Percentiles rank a stretch among this genome's conserved stretches.
Evolutionary conservation across 1,140 invertebrate genomes (phyloP).

Genomic region (Dinothrombium tinctorium): DNA sequence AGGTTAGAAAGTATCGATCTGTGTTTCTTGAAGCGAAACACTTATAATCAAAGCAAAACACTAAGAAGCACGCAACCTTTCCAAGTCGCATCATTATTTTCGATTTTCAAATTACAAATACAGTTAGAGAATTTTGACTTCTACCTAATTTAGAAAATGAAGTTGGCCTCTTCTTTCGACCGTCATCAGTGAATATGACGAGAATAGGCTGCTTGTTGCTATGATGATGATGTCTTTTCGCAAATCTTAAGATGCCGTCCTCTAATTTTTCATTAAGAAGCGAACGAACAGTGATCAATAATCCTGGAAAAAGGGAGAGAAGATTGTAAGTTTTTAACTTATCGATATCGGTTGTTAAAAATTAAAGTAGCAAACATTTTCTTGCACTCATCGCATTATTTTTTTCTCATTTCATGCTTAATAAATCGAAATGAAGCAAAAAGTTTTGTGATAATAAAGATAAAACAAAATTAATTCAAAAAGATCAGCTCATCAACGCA

Average conservation of each 20-base stretch:
- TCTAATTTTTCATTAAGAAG: constrained; percentile 16
- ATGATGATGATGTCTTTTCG: constrained; percentile 22
- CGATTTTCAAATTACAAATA: not conserved
- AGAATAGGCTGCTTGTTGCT: constrained; percentile 24
- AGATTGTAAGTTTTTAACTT: no score
- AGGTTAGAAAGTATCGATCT: not conserved
- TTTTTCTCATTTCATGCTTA: no score
- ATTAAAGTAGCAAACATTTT: no score
- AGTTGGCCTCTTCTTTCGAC: constrained; percentile 6
- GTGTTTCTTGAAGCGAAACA: not conserved
- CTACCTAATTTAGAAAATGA: not conserved
- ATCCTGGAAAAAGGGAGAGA: constrained; percentile 16
- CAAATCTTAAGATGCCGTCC: constrained; percentile 20
- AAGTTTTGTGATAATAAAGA: no score
- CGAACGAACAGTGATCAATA: constrained; percentile 18
- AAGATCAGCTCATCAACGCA: no score
- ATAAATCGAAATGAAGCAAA: no score
- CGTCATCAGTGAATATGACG: constrained; percentile 23
- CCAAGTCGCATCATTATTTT: not conserved
- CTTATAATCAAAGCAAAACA: not conserved
- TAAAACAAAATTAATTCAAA: no score
- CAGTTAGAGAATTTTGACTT: not conserved
- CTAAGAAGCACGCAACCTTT: not conserved
- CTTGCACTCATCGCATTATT: no score
- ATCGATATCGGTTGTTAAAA: no score